phyloP scores from a whole-genome alignment of 2,797 vertebrate genomes.

The Zenarchopterus dispar region DNA sequence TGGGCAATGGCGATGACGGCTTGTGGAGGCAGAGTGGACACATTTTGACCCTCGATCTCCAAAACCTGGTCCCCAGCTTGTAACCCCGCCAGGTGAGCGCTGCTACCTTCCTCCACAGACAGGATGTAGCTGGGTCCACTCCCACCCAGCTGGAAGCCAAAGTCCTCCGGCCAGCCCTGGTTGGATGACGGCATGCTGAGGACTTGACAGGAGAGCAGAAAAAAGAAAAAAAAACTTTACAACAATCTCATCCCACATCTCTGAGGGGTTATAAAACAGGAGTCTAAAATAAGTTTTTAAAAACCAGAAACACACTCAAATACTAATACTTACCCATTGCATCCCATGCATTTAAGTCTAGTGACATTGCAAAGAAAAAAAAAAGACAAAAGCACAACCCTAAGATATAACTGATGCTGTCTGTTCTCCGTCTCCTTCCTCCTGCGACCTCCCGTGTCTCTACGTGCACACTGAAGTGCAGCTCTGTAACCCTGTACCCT shows the following conservation, averaged over 20 bases:
- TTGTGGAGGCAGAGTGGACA: conserved; percentile 83
- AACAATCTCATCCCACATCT: background rate
- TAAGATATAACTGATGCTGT: background rate
- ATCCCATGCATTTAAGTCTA: conserved; percentile 47
- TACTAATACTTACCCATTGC: conserved; percentile 45
- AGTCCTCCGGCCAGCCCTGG: conserved; percentile 94
- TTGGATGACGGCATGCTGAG: conserved; percentile 91
- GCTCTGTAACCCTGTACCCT: conserved; percentile 63
- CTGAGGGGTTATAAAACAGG: background rate
- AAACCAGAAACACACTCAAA: background rate
- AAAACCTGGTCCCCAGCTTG: conserved; percentile 93
- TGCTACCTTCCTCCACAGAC: conserved; percentile 93
- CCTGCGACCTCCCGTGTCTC: conserved; percentile 33
- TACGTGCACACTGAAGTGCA: conserved; percentile 7
- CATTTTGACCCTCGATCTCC: conserved; percentile 94
- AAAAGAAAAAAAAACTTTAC: background rate
- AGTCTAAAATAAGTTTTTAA: background rate
- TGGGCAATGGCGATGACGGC: conserved; percentile 86
- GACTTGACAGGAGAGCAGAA: conserved; percentile 67
- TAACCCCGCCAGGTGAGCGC: conserved; percentile 89
- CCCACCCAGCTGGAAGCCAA: conserved; percentile 92
- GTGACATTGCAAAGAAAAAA: conserved; percentile 17
- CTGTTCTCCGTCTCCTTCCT: conserved; percentile 19
- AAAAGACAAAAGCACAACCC: background rate
- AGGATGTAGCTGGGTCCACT: conserved; percentile 92